Base-by-base conservation (phyloP, 2,888 invertebrate species). In the Trimorus sp. region DNA sequence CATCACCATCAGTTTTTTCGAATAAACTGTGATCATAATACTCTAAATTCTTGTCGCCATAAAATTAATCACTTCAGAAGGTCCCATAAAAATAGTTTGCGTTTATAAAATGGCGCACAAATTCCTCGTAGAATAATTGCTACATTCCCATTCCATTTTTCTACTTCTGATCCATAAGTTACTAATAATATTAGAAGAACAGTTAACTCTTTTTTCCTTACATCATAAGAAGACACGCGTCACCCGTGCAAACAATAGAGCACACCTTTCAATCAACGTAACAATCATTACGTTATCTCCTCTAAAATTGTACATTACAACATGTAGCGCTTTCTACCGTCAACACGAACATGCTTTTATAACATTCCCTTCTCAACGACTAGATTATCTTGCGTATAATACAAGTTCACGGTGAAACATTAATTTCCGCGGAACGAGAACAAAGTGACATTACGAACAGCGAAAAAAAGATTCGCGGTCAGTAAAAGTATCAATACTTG, bases 271-370 rank as follows among this genome's bases (percentile, higher is more conserved):
- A 63, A 62, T 73, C 77, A 37, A 37, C 65, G 60, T 74, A 74
- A 78, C 68, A 74, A 65, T 71, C 69, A 69, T 82, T 82, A 82
- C 56, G 74, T 82, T 75, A 82, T 70, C 74, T 60, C 59, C 40
- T 40, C 63, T 69, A 51, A 71, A 78, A 70, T 74, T 77, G 56
- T 78, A 65, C 70, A 78, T 74, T 82, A 74, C 63, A 51, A 60
- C 59, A 69, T 77, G 74, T 83, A 79, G 76, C 79, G 79, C 83
- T 83, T 83, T 83, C 79, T 51, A 79, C 51, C 76, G 53, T 76
- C 71, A 65, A 76, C 70, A 65, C 71, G 45, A 51, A 54, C 26
- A 45, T 60, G 71, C 70, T 63, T 71, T 74, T 75, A 68, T 73
- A 58, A 62, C 66, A 76, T 75, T 83, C 60, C 40, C 70, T 68